Evolutionary conservation across 2,113 vertebrate species (phyloP).

Genomic region (Aegithalos caudatus): DNA sequence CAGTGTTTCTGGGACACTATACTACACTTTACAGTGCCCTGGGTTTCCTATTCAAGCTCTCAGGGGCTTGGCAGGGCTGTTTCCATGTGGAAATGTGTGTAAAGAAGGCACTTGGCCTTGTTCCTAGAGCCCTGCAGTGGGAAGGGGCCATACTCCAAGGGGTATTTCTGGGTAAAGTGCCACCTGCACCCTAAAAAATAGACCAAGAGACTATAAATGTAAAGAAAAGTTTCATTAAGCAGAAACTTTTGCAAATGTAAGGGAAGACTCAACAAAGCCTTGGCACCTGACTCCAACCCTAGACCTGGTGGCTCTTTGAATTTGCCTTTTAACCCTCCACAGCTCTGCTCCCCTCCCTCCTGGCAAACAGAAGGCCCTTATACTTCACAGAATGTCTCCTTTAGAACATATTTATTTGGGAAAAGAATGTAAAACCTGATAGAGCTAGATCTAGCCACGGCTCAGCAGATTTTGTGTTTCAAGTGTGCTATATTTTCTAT

Average conservation of each 20-base stretch:
- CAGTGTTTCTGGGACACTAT: background rate
- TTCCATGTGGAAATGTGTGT: background rate
- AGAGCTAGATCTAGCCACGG: background rate
- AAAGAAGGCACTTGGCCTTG: background rate
- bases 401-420: background rate
- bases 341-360: background rate
- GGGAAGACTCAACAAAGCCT: background rate
- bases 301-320: background rate
- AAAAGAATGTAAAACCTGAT: background rate
- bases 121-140: background rate
- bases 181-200: background rate
- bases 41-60: background rate
- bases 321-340: background rate
- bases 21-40: background rate
- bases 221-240: background rate
- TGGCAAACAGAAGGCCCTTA: background rate
- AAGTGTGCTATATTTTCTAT: slow-evolving; percentile 16
- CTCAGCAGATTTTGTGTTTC: slow-evolving; percentile 41
- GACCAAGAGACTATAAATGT: background rate
- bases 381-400: background rate
- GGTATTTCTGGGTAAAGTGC: background rate
- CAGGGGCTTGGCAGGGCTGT: background rate
- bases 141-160: background rate
- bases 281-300: fast-evolving
- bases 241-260: background rate